A percentile compares a stretch with the other conserved stretches of the same genome.
Evolutionary conservation across 1,140 invertebrate species (phyloP).

Genomic region (Oryzaephilus surinamensis): DNA sequence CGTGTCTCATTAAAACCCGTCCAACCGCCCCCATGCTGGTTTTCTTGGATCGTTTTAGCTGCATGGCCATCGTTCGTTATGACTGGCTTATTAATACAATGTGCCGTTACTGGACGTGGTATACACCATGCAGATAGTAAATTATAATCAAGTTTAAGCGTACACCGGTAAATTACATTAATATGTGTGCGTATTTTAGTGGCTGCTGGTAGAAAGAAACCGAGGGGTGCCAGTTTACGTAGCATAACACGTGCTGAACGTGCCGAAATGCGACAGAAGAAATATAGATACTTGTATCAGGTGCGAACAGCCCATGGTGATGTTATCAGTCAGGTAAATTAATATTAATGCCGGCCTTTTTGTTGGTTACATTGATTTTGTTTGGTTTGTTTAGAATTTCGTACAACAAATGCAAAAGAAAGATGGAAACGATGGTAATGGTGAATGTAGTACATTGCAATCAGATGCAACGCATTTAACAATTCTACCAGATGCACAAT

Average conservation of each 20-base stretch:
- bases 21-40: conserved; percentile 54
- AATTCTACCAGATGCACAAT: conserved; percentile 44
- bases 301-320: conserved; percentile 78
- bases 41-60: conserved; percentile 62
- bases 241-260: conserved; percentile 41
- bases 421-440: conserved; percentile 38
- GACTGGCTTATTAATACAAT: conserved; percentile 58
- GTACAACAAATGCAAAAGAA: conserved; percentile 69
- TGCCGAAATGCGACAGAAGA: conserved; percentile 66
- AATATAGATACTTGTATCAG: conserved; percentile 82
- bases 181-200: conserved; percentile 19
- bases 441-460: conserved; percentile 63
- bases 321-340: conserved; percentile 70
- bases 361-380: conserved; percentile 2
- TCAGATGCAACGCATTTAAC: conserved; percentile 63
- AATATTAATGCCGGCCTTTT: not conserved
- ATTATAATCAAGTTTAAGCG: conserved; percentile 6
- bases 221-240: conserved; percentile 5
- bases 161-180: not conserved
- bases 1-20: conserved; percentile 40
- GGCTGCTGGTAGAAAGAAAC: conserved; percentile 30
- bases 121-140: conserved; percentile 54
- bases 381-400: conserved; percentile 63
- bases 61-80: conserved; percentile 62
- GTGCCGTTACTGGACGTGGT: conserved; percentile 56